These are phyloP conservation scores for Caenorhabditis imperialis DNA, from an alignment of 2,888 invertebrate genomes.

Conservation along the genomic window DNA sequence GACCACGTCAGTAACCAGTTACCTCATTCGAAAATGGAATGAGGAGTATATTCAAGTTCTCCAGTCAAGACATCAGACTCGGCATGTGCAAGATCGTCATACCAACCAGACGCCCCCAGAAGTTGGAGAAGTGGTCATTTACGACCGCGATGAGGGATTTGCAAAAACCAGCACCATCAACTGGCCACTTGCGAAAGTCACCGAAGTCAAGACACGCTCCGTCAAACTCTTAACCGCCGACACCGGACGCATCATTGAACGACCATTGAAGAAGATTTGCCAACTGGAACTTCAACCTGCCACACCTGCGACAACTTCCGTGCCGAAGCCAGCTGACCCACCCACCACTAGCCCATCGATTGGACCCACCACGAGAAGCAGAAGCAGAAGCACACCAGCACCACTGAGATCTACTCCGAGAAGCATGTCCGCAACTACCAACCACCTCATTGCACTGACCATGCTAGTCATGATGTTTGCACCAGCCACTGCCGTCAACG, in stretches of 20 bases:
- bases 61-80: not conserved
- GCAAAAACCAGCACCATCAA: not conserved
- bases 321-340: no score
- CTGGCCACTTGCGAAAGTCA: constrained; percentile 6
- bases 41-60: constrained; percentile 18
- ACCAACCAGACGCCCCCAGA: not conserved
- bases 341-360: no score
- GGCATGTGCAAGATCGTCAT: not conserved
- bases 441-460: no score
- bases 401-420: no score
- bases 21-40: constrained; percentile 3
- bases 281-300: constrained; percentile 3
- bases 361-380: no score
- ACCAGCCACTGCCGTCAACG: no score
- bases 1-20: not conserved
- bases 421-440: no score
- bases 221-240: not conserved
- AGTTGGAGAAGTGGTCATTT: constrained; percentile 1
- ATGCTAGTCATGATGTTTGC: no score
- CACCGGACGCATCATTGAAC: not conserved
- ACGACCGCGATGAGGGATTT: not conserved
- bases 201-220: not conserved
- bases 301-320: no score
- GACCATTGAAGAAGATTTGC: not conserved
- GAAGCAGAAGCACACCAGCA: no score